These are phyloP conservation scores for Salvelinus sp. DNA, from an alignment of 2,113 vertebrate species.

Conservation along the genomic window DNA sequence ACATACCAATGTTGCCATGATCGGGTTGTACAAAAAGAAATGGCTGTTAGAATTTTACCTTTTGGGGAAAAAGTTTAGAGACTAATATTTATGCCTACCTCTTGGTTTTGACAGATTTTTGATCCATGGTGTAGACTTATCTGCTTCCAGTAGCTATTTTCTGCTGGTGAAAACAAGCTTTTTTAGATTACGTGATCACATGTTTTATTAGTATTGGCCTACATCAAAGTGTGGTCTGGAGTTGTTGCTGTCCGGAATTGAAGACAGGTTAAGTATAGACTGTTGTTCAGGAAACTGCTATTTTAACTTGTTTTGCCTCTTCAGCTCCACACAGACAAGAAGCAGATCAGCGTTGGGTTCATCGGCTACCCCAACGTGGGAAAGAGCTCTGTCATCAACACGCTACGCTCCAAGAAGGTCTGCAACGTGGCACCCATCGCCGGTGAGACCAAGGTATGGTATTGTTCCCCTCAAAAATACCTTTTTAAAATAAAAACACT, in stretches of 20 bases:
- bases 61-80: background rate
- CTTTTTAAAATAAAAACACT: background rate
- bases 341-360: conserved; percentile 98
- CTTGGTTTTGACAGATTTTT: conserved; percentile 7
- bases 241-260: conserved; percentile 6
- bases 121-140: background rate
- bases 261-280: conserved; percentile 7
- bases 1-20: conserved; percentile 21
- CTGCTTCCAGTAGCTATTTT: conserved; percentile 16
- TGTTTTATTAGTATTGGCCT: conserved; percentile 26
- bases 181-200: conserved; percentile 17
- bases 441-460: conserved; percentile 92
- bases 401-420: conserved; percentile 94
- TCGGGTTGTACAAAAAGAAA: background rate
- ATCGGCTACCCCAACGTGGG: conserved; percentile 98
- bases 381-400: conserved; percentile 98
- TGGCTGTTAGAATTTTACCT: background rate
- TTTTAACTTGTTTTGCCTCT: conserved; percentile 34
- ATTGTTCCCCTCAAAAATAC: background rate
- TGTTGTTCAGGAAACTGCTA: conserved; percentile 30
- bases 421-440: conserved; percentile 95
- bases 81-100: background rate
- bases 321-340: conserved; percentile 96
- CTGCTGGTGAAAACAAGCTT: background rate
- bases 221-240: conserved; percentile 16